phyloP scores from a whole-genome alignment of 2,797 vertebrate species.

The Poeciliopsis gracilis region DNA sequence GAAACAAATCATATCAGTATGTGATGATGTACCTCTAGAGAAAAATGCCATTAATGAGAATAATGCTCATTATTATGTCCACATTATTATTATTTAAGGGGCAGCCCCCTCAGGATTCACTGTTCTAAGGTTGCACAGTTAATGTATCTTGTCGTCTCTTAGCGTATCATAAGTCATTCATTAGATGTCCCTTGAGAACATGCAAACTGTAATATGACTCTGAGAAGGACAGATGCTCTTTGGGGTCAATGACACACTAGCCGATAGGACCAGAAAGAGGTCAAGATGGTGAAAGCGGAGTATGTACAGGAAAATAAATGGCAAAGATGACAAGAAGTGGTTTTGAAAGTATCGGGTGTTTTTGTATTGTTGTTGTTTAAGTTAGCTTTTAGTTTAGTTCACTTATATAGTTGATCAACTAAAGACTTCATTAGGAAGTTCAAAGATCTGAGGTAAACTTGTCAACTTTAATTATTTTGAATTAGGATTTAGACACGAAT shows the following conservation, averaged over 20 bases:
- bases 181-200: constrained; percentile 33
- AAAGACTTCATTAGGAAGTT: neutral
- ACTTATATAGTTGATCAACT: neutral
- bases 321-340: neutral
- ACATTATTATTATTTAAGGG: constrained; percentile 3
- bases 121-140: constrained; percentile 14
- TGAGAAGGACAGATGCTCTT: constrained; percentile 44
- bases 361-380: neutral
- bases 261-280: constrained; percentile 7
- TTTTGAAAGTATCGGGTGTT: neutral
- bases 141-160: constrained; percentile 6
- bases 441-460: neutral
- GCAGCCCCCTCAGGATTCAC: neutral
- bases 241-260: constrained; percentile 36
- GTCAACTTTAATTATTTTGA: neutral
- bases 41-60: neutral
- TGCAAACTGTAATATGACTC: constrained; percentile 49
- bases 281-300: neutral
- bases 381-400: neutral
- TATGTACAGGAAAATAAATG: neutral
- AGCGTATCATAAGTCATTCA: constrained; percentile 17
- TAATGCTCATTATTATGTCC: neutral
- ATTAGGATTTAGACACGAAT: neutral
- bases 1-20: neutral
- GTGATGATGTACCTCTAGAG: neutral